These are phyloP conservation scores for Turritopsis rubra DNA, from an alignment of 30 jellyfish, hydroid and myxozoan genomes.

Conservation along the genomic window DNA sequence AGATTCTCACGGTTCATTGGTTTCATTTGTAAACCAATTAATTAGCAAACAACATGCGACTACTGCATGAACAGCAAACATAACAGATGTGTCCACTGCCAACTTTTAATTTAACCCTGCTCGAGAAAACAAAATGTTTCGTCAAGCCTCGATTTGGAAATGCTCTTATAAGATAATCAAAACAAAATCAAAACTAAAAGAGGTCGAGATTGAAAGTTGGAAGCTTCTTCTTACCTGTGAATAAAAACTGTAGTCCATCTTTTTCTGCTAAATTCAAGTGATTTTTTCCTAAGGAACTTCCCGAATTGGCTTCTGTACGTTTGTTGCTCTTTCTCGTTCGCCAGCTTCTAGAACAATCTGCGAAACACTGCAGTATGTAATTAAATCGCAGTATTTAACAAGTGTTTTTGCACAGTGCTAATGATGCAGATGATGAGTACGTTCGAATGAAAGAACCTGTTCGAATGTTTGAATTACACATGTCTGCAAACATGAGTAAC, in stretches of 20 bases:
- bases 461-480: background rate
- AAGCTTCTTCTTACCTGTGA: constrained; percentile 2
- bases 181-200: background rate
- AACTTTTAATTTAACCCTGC: background rate
- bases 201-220: background rate
- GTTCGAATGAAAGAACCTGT: background rate
- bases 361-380: background rate
- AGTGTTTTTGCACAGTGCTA: background rate
- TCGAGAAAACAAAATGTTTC: background rate
- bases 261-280: background rate
- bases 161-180: background rate
- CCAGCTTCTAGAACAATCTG: background rate
- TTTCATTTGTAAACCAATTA: constrained; percentile 9
- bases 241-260: constrained; percentile 4
- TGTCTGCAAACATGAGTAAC: background rate
- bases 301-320: background rate
- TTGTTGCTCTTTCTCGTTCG: background rate
- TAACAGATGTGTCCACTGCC: background rate
- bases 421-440: background rate
- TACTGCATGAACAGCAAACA: constrained; percentile 6
- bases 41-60: constrained; percentile 15
- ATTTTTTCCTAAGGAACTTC: background rate
- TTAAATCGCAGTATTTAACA: background rate
- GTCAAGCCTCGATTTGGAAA: background rate
- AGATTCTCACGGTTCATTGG: constrained; percentile 2